A percentile compares a stretch with the other conserved stretches of the same genome.
These are phyloP conservation scores for Orthosia cruda DNA, from an alignment of 2,888 invertebrate genomes.

Conservation along the genomic window DNA sequence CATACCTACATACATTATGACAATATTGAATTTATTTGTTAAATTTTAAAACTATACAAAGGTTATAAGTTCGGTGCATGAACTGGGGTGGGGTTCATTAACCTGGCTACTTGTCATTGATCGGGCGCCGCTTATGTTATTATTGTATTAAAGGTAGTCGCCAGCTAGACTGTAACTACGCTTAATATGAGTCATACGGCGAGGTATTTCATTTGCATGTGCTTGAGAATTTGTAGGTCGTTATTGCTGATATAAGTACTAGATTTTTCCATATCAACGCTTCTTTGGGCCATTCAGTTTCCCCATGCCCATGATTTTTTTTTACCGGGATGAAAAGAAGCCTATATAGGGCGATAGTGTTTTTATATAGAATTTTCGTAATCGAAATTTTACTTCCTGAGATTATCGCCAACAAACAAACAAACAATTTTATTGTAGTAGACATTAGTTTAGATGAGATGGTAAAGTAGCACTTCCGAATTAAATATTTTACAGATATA, in stretches of 20 bases:
- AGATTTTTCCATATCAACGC: not conserved
- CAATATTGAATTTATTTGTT: slow-evolving; percentile 14
- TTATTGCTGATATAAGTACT: not conserved
- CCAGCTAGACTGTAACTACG: slow-evolving; percentile 18
- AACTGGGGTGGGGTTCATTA: slow-evolving; percentile 35
- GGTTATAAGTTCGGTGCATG: slow-evolving; percentile 31
- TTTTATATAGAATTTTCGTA: not conserved
- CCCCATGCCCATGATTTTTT: too few species aligned
- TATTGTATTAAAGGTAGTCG: slow-evolving; percentile 23
- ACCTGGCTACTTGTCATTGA: slow-evolving; percentile 54
- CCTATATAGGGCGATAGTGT: too few species aligned
- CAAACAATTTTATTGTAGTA: too few species aligned
- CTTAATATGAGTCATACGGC: slow-evolving; percentile 5
- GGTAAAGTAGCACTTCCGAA: not conserved
- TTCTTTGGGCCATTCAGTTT: too few species aligned
- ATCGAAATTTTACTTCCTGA: not conserved
- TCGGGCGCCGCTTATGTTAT: slow-evolving; percentile 31
- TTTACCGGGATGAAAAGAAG: too few species aligned
- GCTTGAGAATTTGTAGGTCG: slow-evolving; percentile 8
- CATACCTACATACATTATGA: too few species aligned
- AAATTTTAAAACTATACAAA: slow-evolving; percentile 14
- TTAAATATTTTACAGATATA: not conserved
- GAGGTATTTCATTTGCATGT: slow-evolving; percentile 13
- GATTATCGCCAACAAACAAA: not conserved
- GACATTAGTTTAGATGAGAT: not conserved